A percentile compares a stretch with the other conserved stretches of the same genome.
These are phyloP conservation scores for Mormyrops attenuatus DNA, from an alignment of 2,797 vertebrate species.

Conservation along the genomic window DNA sequence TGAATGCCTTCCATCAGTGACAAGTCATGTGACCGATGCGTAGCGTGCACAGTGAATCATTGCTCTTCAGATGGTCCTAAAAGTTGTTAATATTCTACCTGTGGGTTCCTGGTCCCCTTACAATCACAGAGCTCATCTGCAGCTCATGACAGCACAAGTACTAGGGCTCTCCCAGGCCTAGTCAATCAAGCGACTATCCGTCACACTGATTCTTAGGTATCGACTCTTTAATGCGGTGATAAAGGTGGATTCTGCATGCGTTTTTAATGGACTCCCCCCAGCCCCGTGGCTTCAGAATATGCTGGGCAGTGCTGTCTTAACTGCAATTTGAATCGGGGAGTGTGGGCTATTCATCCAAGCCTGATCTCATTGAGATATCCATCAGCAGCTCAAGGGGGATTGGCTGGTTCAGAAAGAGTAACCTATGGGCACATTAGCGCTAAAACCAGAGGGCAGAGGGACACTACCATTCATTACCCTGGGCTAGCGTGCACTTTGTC, in stretches of 20 bases:
- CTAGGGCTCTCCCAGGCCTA: conserved; percentile 29
- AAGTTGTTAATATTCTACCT: conserved; percentile 17
- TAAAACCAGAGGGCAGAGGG: not conserved
- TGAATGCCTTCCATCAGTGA: conserved; percentile 18
- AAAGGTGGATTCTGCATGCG: conserved; percentile 43
- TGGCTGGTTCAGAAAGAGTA: not conserved
- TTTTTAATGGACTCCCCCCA: conserved; percentile 38
- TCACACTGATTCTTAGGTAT: conserved; percentile 57
- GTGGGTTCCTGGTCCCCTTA: not conserved
- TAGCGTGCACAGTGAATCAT: not conserved
- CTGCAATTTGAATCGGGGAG: conserved; percentile 22
- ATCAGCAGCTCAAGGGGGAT: conserved; percentile 30
- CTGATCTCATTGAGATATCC: conserved; percentile 41
- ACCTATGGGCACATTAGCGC: conserved; percentile 11
- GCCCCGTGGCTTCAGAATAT: conserved; percentile 46
- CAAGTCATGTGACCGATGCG: conserved; percentile 37
- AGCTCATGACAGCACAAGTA: conserved; percentile 5
- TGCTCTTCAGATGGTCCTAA: not conserved
- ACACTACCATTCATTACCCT: conserved; percentile 23
- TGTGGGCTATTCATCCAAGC: conserved; percentile 36
- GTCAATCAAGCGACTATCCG: conserved; percentile 44
- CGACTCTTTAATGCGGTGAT: conserved; percentile 42
- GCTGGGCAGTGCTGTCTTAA: conserved; percentile 16
- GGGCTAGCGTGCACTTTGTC: conserved; percentile 25
- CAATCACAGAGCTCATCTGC: not conserved